These are phyloP conservation scores for Thalassoma bifasciatum DNA, from an alignment of 2,113 vertebrate species.

Conservation along the genomic window DNA sequence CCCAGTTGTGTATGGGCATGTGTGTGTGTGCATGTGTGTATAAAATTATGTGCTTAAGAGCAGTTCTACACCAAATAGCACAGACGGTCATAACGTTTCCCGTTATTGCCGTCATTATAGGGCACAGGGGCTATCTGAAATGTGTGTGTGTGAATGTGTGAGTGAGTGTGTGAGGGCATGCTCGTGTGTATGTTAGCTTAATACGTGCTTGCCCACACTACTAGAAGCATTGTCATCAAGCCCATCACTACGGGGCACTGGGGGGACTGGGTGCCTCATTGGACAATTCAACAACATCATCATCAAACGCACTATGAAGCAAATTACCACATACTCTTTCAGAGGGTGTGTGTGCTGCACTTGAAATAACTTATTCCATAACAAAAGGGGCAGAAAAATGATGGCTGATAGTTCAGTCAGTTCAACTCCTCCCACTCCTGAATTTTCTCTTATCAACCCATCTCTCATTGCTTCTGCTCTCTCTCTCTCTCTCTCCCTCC, in stretches of 20 bases:
- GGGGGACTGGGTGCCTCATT: conserved; percentile 44
- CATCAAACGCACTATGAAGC: conserved; percentile 58
- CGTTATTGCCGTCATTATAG: conserved; percentile 64
- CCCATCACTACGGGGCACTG: conserved; percentile 47
- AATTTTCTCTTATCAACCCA: conserved; percentile 27
- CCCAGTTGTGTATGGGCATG: conserved; percentile 16
- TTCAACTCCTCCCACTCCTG: conserved; percentile 32
- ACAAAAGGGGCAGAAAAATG: conserved; percentile 44
- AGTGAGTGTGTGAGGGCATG: background rate
- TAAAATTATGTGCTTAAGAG: conserved; percentile 26
- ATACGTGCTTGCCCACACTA: conserved; percentile 41
- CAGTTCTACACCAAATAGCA: conserved; percentile 42
- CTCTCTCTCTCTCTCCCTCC: conserved; percentile 1
- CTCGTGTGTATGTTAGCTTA: conserved; percentile 23
- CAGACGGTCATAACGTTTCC: conserved; percentile 56
- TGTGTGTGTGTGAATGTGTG: conserved; percentile 1
- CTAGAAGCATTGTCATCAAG: conserved; percentile 55
- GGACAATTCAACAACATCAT: conserved; percentile 52
- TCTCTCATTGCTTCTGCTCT: conserved; percentile 2
- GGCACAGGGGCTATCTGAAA: conserved; percentile 42
- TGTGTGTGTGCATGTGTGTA: background rate
- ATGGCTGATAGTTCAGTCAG: conserved; percentile 34
- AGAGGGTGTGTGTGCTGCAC: conserved; percentile 32
- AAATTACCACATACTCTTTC: conserved; percentile 55
- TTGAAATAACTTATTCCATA: conserved; percentile 60